Percentiles rank a stretch among this genome's conserved stretches.
These are phyloP conservation scores for Zapus hudsonius DNA, from an alignment of 2,113 vertebrate species.

Conservation along the genomic window DNA sequence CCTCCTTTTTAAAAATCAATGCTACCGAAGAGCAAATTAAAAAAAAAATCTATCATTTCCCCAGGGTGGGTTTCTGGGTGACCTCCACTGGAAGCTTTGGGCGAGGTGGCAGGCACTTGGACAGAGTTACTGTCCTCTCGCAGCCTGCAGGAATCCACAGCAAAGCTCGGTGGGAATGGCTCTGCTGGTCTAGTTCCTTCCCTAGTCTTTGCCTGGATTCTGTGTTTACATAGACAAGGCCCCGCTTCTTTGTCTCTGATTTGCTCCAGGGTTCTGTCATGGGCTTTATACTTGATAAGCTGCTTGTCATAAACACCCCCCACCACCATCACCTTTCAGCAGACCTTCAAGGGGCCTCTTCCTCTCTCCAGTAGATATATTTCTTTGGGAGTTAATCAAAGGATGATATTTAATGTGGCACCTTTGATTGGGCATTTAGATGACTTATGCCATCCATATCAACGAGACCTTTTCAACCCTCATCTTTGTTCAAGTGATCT, in stretches of 20 bases:
- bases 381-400: slow-evolving; percentile 67
- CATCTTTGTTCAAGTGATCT: slow-evolving; percentile 60
- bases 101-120: background rate
- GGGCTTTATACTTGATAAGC: background rate
- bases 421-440: slow-evolving; percentile 43
- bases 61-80: background rate
- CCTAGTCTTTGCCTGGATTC: background rate
- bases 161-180: background rate
- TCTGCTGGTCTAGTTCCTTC: background rate
- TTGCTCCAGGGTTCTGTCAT: background rate
- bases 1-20: background rate
- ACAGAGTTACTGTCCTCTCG: background rate
- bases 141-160: background rate
- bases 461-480: slow-evolving; percentile 73
- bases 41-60: background rate
- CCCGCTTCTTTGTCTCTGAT: background rate
- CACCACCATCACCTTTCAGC: background rate
- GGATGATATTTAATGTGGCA: slow-evolving; percentile 70
- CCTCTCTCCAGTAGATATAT: background rate
- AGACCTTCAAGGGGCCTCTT: background rate
- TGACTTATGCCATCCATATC: slow-evolving; percentile 63
- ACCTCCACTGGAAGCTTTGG: background rate
- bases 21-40: no score
- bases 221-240: background rate
- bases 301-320: background rate